Percentiles rank a stretch among this genome's conserved stretches.
phyloP scores from a whole-genome alignment of 2,888 invertebrate genomes.

The Omphaloscelis lunosa region DNA sequence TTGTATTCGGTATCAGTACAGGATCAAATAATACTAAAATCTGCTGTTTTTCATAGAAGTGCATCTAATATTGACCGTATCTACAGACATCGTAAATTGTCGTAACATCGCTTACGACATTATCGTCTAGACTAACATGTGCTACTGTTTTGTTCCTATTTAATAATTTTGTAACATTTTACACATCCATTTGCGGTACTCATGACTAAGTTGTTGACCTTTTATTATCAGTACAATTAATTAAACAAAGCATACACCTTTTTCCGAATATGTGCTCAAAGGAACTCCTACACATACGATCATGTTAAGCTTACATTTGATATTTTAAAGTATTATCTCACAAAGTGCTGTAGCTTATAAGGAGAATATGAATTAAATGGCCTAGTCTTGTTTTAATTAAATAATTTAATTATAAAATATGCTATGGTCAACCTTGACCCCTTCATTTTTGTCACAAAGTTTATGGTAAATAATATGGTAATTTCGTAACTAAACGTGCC shows the following conservation, averaged over 20 bases:
- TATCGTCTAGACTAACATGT: background rate
- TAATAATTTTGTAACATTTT: conserved; percentile 8
- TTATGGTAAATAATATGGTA: conserved; percentile 33
- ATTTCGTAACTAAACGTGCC: conserved; percentile 21
- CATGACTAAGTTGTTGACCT: conserved; percentile 26
- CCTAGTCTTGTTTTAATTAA: conserved; percentile 48
- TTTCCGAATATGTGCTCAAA: background rate
- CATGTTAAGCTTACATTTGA: background rate
- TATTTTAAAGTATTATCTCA: background rate
- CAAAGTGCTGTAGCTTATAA: conserved; percentile 19
- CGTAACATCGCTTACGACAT: conserved; percentile 12
- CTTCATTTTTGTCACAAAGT: conserved; percentile 43
- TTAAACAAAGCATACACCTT: conserved; percentile 30
- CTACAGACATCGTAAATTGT: background rate
- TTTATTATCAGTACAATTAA: conserved; percentile 21
- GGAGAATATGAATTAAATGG: conserved; percentile 7
- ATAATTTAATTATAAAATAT: conserved; percentile 28
- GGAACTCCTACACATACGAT: conserved; percentile 29
- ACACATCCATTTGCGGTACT: conserved; percentile 2
- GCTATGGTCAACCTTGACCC: conserved; percentile 54
- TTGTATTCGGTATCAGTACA: too few species aligned
- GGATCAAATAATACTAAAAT: background rate
- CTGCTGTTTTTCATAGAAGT: background rate
- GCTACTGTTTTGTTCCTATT: background rate
- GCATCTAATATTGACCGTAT: background rate